Percentiles rank a stretch among this genome's conserved stretches.
phyloP scores from a whole-genome alignment of 2,797 vertebrate species.

The Taeniopygia guttata region DNA sequence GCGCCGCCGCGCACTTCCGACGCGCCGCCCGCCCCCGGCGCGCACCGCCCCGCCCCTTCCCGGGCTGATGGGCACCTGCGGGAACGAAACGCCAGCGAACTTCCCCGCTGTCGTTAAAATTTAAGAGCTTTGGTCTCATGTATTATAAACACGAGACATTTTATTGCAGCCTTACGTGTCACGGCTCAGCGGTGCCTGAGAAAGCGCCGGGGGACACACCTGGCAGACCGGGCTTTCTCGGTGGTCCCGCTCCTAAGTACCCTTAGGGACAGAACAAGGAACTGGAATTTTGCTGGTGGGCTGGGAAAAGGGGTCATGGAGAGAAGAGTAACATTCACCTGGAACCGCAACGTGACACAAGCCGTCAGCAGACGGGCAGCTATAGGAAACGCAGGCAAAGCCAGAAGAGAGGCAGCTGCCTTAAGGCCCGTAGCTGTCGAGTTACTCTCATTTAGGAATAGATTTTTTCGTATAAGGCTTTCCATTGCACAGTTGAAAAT shows the following conservation, averaged over 20 bases:
- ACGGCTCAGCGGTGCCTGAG: not conserved
- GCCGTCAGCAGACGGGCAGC: not conserved
- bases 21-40: not conserved
- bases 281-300: too few relatives aligned
- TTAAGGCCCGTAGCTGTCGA: not conserved
- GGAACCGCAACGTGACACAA: not conserved
- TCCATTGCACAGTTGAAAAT: not conserved
- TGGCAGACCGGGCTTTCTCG: not conserved
- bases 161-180: too few relatives aligned
- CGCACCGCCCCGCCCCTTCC: not conserved
- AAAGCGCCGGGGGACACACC: not conserved
- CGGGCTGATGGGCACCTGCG: not conserved
- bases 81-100: accelerated
- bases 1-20: not conserved
- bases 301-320: not conserved
- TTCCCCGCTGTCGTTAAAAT: accelerated
- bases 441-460: not conserved
- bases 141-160: accelerated
- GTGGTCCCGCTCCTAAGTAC: not conserved
- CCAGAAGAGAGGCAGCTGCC: not conserved
- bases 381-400: accelerated
- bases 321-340: not conserved
- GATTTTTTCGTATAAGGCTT: not conserved
- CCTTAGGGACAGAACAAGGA: not conserved
- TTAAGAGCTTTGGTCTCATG: accelerated